Base-by-base conservation (phyloP, 2,797 vertebrate species). In the Morus bassanus region DNA sequence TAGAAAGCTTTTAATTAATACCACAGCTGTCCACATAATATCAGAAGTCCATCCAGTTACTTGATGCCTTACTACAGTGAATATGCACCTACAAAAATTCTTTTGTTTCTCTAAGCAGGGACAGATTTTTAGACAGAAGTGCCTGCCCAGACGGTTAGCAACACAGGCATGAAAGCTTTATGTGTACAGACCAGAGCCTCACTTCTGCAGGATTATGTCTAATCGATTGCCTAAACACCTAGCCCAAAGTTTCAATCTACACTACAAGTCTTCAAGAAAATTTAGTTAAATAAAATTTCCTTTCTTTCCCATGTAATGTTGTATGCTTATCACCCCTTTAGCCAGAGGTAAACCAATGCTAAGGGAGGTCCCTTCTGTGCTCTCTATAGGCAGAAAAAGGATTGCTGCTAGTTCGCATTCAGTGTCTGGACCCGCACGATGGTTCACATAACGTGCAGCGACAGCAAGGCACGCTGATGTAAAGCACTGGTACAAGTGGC, bases 1-100 rank as follows among this genome's bases (percentile, higher is more conserved):
- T 61, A 70, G 80, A 95, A 93, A 85, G 90, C 80, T 95, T 93
- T 94, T 92, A 95, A 93, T 96, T 96, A 95, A 46, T 78, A 72
- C 23, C 92, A 80, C 91, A 96, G 85, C 70, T 96, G 89, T 78
- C 89, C 65, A 50, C 37, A 28, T 45, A 84, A 50, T 48, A 91
- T 67, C 91, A 77, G 68, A 94, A 96, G 79, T 91, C 76, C 74
- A 88, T 57, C 48, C 46, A 86, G 79, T 59, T 72, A 48, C 69
- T 63, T 57, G 54, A 88, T 70, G 85, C 73, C 48, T 76, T 76
- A 60, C 74, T 59, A 54, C 33, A 68, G 56, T 1, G 5, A 79
- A 77, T 48, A 79, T 9, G 45, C 61, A 91, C 18, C 15, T 75
- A 75, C 59, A 65, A 69, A 64, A 88, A 79, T 73, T 53, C 59